A percentile compares a stretch with the other conserved stretches of the same genome.
Conservation (phyloP, 2,113 vertebrate species). For the Xerus inauris region DNA sequence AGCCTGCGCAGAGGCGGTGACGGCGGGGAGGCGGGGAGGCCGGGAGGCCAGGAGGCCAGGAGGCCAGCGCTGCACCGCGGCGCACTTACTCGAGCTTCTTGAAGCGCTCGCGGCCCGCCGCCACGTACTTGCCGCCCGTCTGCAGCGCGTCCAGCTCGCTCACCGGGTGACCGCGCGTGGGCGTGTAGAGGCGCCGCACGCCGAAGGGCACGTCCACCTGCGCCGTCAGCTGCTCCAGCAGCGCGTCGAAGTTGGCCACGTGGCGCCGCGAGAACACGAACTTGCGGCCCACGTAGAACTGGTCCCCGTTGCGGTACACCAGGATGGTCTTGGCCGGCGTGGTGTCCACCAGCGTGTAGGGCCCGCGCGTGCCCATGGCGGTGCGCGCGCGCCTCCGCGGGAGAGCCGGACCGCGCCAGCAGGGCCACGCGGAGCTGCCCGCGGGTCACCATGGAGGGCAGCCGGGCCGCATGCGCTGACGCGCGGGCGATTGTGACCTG, state of each 20-base stretch:
- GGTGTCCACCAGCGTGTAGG: slow-evolving; percentile 57
- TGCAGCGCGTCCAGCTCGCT: slow-evolving; percentile 79
- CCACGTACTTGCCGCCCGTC: slow-evolving; percentile 85
- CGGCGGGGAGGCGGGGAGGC: too few species aligned
- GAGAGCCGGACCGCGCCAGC: too few species aligned
- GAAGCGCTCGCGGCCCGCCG: slow-evolving; percentile 87
- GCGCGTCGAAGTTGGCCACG: slow-evolving; percentile 84
- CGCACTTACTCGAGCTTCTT: slow-evolving; percentile 87
- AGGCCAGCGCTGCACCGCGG: too few species aligned
- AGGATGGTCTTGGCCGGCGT: slow-evolving; percentile 84
- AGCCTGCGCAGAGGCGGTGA: too few species aligned
- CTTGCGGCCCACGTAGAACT: slow-evolving; percentile 84
- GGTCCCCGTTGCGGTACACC: slow-evolving; percentile 89
- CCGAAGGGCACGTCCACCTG: slow-evolving; percentile 84
- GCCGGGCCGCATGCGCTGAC: not conserved
- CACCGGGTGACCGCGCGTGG: slow-evolving; percentile 81
- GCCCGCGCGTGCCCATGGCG: slow-evolving; percentile 53
- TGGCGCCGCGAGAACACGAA: slow-evolving; percentile 84
- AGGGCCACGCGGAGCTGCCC: not conserved
- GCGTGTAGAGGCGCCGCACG: slow-evolving; percentile 87
- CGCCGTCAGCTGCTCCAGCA: slow-evolving; percentile 84
- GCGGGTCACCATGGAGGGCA: too few species aligned
- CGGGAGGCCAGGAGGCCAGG: too few species aligned
- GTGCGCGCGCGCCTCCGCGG: not conserved
- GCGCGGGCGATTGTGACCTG: not conserved